Conservation (phyloP, 2,797 vertebrate genomes). For the Peromyscus attwateri region DNA sequence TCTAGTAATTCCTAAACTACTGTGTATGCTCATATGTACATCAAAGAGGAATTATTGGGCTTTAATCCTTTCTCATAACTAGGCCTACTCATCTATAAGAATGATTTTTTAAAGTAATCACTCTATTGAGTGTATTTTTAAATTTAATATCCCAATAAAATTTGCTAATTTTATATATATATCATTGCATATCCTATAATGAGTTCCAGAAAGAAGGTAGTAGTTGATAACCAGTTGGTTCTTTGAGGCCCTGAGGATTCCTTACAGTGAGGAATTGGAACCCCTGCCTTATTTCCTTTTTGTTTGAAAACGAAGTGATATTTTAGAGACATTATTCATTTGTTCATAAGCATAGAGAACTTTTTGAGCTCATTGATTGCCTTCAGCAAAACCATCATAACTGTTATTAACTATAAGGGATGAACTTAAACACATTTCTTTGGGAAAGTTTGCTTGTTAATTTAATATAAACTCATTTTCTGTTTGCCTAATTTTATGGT, state of each 20-base stretch:
- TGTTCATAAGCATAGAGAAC: background rate
- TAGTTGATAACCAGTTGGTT: conserved; percentile 46
- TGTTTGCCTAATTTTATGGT: conserved; percentile 26
- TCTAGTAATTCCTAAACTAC: background rate
- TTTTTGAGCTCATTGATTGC: background rate
- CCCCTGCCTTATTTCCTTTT: background rate
- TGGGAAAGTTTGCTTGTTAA: background rate
- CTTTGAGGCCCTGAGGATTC: conserved; percentile 26
- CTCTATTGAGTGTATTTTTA: conserved; percentile 40
- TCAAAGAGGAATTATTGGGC: background rate
- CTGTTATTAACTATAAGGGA: conserved; percentile 30
- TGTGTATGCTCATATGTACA: background rate
- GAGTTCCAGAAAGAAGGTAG: conserved; percentile 39
- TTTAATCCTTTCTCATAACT: background rate
- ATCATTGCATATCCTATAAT: background rate
- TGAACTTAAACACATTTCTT: conserved; percentile 32
- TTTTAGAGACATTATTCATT: conserved; percentile 20
- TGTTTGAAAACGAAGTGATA: conserved; percentile 26
- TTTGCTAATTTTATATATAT: background rate
- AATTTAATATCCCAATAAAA: conserved; percentile 54
- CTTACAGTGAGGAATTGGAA: conserved; percentile 43
- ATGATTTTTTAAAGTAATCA: conserved; percentile 20
- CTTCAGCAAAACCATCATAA: background rate
- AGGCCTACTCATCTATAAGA: conserved; percentile 25
- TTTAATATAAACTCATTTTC: background rate